Evolutionary conservation across 2,113 vertebrate species (phyloP), one percentile per base, ranked within the genome.

Genomic region (Myotis brandtii): DNA sequence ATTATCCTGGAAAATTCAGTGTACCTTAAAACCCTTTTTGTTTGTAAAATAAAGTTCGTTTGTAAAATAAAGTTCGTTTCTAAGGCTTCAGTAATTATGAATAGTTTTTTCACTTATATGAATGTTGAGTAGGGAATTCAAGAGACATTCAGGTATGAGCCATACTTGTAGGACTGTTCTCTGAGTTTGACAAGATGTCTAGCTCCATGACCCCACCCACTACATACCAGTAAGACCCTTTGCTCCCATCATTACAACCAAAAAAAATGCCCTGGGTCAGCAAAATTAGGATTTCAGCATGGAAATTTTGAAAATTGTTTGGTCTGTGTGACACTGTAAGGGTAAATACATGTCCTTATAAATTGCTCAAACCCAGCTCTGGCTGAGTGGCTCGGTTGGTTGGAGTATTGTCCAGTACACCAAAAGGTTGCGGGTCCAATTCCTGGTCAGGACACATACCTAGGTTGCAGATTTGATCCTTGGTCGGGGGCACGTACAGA

Each of bases 21-120:
- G 13, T 54, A 62, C 11, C n/a, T 94, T 73, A 43, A 87, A 83
- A 64, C 40, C 69, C 50, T 32, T n/a, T 34, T 3, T 17, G 27
- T 70, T 90, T 83, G 69, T 52, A 14, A 96, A 92, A 43, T 50
- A 17, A 23, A 86, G 11, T 81, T 67, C 52, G 43, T 86, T 90
- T 27, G n/a, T 91, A 12, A 96, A 92, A 43, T 50, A 17, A 23
- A 86, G 11, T 81, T 67, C 52, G 48, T 16, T 82, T 96, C 72
- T 81, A 84, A 94, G 82, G 50, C 76, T 89, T 64, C 67, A 34
- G 10, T 72, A 88, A 84, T 56, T 79, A 43, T 54, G n/a, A 40
- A 72, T 17, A 46, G 12, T 43, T 62, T 64, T 64, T 73, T 54
- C 66, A 91, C n/a, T 7, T 62, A 4, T 48, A 8, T 48, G 48